Base-by-base conservation (phyloP, 2,888 invertebrate genomes). In the Ferdinandea cuprea region DNA sequence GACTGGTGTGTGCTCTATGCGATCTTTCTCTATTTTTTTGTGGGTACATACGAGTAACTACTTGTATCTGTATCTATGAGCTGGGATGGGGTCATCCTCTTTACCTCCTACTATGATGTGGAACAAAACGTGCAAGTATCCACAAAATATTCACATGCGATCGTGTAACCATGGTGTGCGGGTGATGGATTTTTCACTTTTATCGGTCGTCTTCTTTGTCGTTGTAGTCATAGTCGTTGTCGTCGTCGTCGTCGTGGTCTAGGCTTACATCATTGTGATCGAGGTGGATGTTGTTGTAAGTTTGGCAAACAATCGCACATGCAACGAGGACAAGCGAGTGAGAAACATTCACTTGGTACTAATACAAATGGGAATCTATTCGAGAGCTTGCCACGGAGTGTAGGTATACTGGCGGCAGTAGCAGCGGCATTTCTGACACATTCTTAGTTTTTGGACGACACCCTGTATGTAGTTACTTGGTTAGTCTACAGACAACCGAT, bases 111-210 rank as follows among this genome's bases (percentile, higher is more conserved):
- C 32, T 15, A n/a, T n/a, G 32, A 28, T 52, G 21, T 54, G 42
- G 28, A 59, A 40, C 11, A 42, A 40, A 50, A 48, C 72, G 63
- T 73, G 37, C 63, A 52, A 28, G 40, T 50, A 25, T 25, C 25
- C 25, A 59, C 46, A 37, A 32, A 54, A 46, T 7, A 58, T 66
- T 76, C 71, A 69, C 61, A 69, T 77, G 54, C 54, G 48, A 71
- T 71, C 77, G 52, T 77, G 42, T 35, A 56, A 59, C 35, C 17
- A 40, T 17, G 52, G 65, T 66, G 66, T 37, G 81, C 81, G 81
- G 81, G 81, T 81, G 76, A 71, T 76, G 65, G 40, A 76, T 81
- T 71, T 76, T 69, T 71, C 65, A 50, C 58, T 81, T 32, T 65
- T 37, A 37, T 44, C 54, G 8, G 17, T 52, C 63, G 50, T 73